Evolutionary conservation across 1,140 invertebrate species (phyloP).

Genomic region (Drosophila trapezifrons): DNA sequence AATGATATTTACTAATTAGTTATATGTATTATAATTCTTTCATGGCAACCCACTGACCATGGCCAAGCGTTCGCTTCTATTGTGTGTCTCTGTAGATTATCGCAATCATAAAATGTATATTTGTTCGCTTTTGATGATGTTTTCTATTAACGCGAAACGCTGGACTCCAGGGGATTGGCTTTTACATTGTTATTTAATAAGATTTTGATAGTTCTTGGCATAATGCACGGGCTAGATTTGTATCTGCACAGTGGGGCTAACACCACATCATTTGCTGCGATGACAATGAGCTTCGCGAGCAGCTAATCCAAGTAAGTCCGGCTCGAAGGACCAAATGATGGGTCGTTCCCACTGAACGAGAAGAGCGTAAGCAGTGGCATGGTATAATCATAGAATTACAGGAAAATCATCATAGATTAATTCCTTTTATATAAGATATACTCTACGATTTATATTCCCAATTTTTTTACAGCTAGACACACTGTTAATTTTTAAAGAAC

Average conservation of each 20-base stretch:
- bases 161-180: not conserved
- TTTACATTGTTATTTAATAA: constrained; percentile 55
- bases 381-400: not conserved
- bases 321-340: too few species aligned
- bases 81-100: constrained; percentile 64
- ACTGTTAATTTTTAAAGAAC: constrained; percentile 50
- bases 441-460: not conserved
- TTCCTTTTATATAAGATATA: not conserved
- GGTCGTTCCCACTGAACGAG: too few species aligned
- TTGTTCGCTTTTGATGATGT: constrained; percentile 50
- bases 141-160: constrained; percentile 59
- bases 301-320: too few species aligned
- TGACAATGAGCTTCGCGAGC: too few species aligned
- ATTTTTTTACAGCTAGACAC: not conserved
- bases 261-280: too few species aligned
- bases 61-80: constrained; percentile 15
- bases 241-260: constrained; percentile 17
- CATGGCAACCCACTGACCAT: constrained; percentile 50
- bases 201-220: constrained; percentile 67
- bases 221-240: constrained; percentile 51
- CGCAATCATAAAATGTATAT: constrained; percentile 74
- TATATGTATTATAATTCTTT: constrained; percentile 53
- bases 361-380: too few species aligned
- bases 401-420: not conserved
- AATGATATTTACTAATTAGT: constrained; percentile 72